phyloP scores from a whole-genome alignment of 2,113 vertebrate species.

The Thomomys bottae region DNA sequence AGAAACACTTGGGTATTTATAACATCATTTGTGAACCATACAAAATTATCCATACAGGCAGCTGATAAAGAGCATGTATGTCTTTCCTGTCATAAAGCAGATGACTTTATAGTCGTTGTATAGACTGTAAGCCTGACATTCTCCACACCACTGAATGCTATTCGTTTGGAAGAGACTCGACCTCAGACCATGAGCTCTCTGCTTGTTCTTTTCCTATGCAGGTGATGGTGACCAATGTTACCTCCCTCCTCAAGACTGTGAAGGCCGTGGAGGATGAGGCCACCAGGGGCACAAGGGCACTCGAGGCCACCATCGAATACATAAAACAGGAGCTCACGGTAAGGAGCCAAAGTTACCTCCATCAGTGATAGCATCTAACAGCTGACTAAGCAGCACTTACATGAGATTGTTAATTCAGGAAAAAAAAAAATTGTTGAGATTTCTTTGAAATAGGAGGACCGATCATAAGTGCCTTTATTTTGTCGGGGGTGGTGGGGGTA shows the following conservation, averaged over 20 bases:
- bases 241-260: conserved; percentile 98
- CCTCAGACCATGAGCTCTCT: neutral
- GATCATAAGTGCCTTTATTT: neutral
- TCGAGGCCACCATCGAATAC: conserved; percentile 97
- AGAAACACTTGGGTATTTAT: no score
- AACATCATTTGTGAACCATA: no score
- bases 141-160: no score
- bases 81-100: no score
- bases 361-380: neutral
- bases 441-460: neutral
- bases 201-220: conserved; percentile 75
- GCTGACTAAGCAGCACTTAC: neutral
- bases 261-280: conserved; percentile 99
- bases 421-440: neutral
- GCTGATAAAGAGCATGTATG: no score
- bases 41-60: no score
- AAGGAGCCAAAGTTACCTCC: conserved; percentile 31
- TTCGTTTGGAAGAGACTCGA: neutral
- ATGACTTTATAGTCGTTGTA: no score
- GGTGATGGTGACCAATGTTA: conserved; percentile 99
- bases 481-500: no score
- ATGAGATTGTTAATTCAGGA: neutral
- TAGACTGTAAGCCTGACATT: no score
- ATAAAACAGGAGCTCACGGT: conserved; percentile 99
- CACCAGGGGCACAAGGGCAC: conserved; percentile 96